Conservation (phyloP, 2,113 vertebrate species). For the Ciconia maguari region DNA sequence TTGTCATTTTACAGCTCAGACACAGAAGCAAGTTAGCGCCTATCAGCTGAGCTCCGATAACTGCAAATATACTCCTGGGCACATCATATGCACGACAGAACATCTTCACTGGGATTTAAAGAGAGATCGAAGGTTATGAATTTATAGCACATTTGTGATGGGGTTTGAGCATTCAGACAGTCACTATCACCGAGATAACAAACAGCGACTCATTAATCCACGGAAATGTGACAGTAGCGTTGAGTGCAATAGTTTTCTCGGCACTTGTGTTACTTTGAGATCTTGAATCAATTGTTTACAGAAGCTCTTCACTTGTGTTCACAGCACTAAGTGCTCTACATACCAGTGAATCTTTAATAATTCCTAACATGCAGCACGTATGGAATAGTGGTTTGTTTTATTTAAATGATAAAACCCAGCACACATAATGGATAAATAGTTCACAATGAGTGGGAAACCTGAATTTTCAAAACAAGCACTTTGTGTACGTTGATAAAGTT, state of each 20-base stretch:
- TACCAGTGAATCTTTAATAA: slow-evolving; percentile 2
- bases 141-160: background rate
- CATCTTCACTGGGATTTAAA: background rate
- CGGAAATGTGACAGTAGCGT: background rate
- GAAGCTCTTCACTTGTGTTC: slow-evolving; percentile 57
- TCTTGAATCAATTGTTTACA: slow-evolving; percentile 50
- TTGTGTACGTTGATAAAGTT: background rate
- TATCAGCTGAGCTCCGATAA: background rate
- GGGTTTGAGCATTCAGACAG: background rate
- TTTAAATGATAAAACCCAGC: background rate
- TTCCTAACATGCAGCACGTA: background rate
- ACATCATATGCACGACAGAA: background rate
- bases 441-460: background rate
- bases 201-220: slow-evolving; percentile 30
- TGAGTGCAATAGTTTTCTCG: background rate
- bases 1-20: background rate
- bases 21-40: background rate
- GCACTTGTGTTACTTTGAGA: slow-evolving; percentile 42
- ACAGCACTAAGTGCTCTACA: slow-evolving; percentile 39
- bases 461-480: background rate
- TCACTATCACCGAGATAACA: background rate
- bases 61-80: background rate
- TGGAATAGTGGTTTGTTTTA: background rate
- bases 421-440: background rate
- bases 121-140: slow-evolving; percentile 6